Evolutionary conservation across 2,888 invertebrate genomes (phyloP), one percentile per base, ranked within the genome.

Genomic region (Thymelicus sylvestris): DNA sequence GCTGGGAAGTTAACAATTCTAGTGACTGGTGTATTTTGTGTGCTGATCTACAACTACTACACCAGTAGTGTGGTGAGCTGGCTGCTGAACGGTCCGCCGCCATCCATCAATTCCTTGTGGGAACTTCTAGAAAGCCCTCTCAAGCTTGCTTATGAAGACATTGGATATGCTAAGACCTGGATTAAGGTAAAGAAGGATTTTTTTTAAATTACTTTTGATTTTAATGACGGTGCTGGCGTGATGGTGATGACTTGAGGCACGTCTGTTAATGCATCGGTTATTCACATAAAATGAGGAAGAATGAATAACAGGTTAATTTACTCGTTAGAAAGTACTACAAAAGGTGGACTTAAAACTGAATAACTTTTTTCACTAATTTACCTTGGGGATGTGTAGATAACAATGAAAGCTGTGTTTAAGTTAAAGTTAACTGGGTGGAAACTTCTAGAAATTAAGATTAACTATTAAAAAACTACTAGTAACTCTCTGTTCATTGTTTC

Each of bases 31-130:
- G 19, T 88, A 0, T 87, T 84, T 0, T 89, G 88, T 50, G 81
- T 94, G 0, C 81, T 95, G 13, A 84, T 94, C 4, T 95, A 94
- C 82, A 95, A 95, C 79, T 95, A 94, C 82, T 95, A 95, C 81
- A 95, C 95, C 0, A 95, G 95, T 62, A 95, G 95, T 73, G 94
- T 95, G 13, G 95, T 95, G 6, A 95, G 95, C 65, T 94, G 94
- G 82, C 82, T 95, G 6, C 84, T 95, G 47, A 95, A 89, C 63
- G 93, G 91, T 0, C 91, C 93, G 0, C 93, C 95, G 0, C 88
- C 90, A 5, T 89, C 93, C 57, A 90, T 95, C 70, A 92, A 88
- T 80, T 92, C 93, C 2, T 80, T 95, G 50, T 79, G 86, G 69
- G 95, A 95, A 77, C 85, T 95, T 6, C 80, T 94, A 7, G 88